phyloP scores from a whole-genome alignment of 2,888 invertebrate species.

The Acronicta alni region DNA sequence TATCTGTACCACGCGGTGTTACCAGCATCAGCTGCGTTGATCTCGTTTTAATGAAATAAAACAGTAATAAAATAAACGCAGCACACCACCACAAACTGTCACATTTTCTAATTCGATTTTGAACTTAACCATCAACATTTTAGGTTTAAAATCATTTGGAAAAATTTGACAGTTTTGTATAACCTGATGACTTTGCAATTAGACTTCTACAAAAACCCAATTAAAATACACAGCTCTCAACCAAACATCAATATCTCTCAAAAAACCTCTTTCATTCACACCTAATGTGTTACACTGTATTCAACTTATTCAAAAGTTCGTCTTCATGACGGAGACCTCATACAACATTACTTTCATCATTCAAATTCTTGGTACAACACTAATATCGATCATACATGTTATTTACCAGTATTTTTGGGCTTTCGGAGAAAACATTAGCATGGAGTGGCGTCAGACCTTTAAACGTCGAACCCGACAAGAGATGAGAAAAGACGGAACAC shows the following conservation, averaged over 20 bases:
- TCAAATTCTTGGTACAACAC: conserved; percentile 46
- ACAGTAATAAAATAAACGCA: too few species aligned
- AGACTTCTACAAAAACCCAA: background rate
- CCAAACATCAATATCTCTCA: background rate
- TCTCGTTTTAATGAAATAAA: too few species aligned
- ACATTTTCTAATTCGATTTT: too few species aligned
- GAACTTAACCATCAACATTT: too few species aligned
- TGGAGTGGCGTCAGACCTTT: conserved; percentile 22
- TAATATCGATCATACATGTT: conserved; percentile 33
- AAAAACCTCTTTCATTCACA: background rate
- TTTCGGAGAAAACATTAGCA: conserved; percentile 27
- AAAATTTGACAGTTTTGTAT: too few species aligned
- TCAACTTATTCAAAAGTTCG: background rate
- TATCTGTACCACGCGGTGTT: too few species aligned
- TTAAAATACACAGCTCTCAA: background rate
- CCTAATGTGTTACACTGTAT: background rate
- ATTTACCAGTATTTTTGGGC: conserved; percentile 32
- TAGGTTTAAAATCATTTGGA: too few species aligned
- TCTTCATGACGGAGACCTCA: conserved; percentile 7
- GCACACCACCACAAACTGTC: too few species aligned
- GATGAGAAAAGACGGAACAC: conserved; percentile 2
- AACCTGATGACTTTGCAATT: too few species aligned
- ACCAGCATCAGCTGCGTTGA: too few species aligned
- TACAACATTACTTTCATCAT: conserved; percentile 31
- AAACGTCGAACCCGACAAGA: conserved; percentile 11